These are phyloP conservation scores for Penaeus vannamei DNA, from an alignment of 1,140 invertebrate species.

Conservation along the genomic window DNA sequence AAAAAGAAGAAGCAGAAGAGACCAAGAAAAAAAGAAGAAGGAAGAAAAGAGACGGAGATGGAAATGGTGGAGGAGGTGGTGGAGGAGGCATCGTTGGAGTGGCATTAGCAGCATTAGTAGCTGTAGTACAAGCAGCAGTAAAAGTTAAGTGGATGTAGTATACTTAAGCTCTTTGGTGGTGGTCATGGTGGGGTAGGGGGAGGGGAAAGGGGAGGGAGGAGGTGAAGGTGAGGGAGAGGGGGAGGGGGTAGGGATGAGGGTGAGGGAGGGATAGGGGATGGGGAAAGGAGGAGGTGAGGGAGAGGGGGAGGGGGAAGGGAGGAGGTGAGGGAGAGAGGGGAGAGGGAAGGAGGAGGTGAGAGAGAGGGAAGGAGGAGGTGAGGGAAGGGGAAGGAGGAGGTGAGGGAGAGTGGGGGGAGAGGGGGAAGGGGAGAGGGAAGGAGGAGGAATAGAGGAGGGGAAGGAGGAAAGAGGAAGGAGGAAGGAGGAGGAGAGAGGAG, in stretches of 20 bases:
- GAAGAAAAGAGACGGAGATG: background rate
- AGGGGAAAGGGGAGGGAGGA: background rate
- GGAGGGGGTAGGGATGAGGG: no score
- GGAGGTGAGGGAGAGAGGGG: background rate
- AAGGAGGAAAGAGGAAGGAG: background rate
- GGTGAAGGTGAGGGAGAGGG: background rate
- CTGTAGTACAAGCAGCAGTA: background rate
- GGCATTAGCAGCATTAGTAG: no score
- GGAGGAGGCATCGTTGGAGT: slow-evolving; percentile 8
- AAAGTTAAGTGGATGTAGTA: background rate
- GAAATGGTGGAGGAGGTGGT: background rate
- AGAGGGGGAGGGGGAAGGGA: background rate
- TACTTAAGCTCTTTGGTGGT: background rate
- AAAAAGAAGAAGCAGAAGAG: background rate
- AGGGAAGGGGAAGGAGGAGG: background rate
- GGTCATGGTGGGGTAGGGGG: background rate
- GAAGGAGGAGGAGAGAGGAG: background rate
- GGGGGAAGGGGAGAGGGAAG: background rate
- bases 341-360: background rate
- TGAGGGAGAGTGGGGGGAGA: background rate
- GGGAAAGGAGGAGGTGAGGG: background rate
- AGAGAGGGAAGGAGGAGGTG: background rate
- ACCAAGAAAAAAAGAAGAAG: background rate
- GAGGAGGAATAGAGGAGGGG: background rate
- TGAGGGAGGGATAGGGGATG: no score